phyloP scores from a whole-genome alignment of 2,888 invertebrate genomes.

The Griposia aprilina region DNA sequence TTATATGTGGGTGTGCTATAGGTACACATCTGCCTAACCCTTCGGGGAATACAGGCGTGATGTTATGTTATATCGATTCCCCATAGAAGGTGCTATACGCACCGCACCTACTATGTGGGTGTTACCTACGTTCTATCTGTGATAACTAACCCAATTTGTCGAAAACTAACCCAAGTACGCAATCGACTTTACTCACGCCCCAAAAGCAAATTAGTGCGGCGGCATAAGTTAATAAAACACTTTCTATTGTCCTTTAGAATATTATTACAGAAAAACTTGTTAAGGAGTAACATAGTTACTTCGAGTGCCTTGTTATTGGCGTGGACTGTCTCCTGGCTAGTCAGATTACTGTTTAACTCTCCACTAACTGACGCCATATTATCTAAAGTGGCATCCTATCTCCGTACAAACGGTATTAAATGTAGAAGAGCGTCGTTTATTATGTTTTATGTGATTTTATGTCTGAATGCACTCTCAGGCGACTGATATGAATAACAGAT shows the following conservation, averaged over 20 bases:
- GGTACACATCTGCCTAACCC: too few species aligned
- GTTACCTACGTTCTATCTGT: too few species aligned
- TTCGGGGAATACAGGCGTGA: too few species aligned
- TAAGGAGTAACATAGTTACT: not conserved
- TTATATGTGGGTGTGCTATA: too few species aligned
- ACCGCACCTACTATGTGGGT: not conserved
- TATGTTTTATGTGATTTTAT: conserved; percentile 44
- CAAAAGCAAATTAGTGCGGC: not conserved
- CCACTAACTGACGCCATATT: conserved; percentile 8
- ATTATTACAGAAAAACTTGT: not conserved
- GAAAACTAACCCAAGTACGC: not conserved
- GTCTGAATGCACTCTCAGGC: conserved; percentile 43
- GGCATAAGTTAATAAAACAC: not conserved
- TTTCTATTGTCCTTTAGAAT: not conserved
- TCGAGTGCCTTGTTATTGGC: not conserved
- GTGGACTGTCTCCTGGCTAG: not conserved
- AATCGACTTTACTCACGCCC: not conserved
- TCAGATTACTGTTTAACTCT: not conserved
- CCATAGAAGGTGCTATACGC: too few species aligned
- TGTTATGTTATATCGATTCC: not conserved
- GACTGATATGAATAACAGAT: conserved; percentile 59
- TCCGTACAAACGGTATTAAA: conserved; percentile 4
- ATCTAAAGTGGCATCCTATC: conserved; percentile 44
- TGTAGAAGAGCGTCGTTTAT: conserved; percentile 42
- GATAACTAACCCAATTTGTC: not conserved